Base-by-base conservation (phyloP, 2,797 vertebrate genomes). In the Lacerta bilineata region DNA sequence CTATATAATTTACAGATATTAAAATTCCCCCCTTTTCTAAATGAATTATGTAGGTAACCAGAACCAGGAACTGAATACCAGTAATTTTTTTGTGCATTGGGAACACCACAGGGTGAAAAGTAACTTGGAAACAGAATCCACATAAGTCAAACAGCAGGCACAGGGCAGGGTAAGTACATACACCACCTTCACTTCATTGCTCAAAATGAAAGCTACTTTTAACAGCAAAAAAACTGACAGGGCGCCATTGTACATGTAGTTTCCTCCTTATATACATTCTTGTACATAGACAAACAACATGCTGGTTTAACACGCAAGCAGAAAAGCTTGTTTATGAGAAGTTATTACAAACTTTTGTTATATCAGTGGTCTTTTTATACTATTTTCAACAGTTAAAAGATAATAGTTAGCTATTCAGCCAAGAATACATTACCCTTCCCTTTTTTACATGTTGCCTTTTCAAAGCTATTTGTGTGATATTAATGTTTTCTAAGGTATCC, bases 401-500 rank as follows among this genome's bases (percentile, higher is more conserved):
- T 83, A 76, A 81, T 20, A 29, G 17, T 29, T 72, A 61, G n/a
- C n/a, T 33, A 64, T 81, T 82, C 23, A 69, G n/a, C 39, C 61
- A 76, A 77, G 1, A 15, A 4, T 20, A 25, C n/a, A 29, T 13
- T 69, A 82, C 64, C 77, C n/a, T 18, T 72, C 41, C 7, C 50
- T 71, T 36, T 71, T 11, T 7, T 13, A 43, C 27, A 29, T 89
- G 71, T 46, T 90, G 68, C 76, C 43, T 85, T 87, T 93, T 91
- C 83, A 90, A 59, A 77, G 77, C 74, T 25, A 80, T 89, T 87
- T 80, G 66, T 94, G 39, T 89, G 93, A 95, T 90, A 94, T 92
- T 91, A 86, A 94, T 91, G 81, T 93, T 23, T 68, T 92, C 20
- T 90, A 92, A 93, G 79, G 77, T 92, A 88, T 91, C 91, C 87